These are phyloP conservation scores for Pseudopodoces humilis DNA, from an alignment of 2,113 vertebrate species.

Conservation along the genomic window DNA sequence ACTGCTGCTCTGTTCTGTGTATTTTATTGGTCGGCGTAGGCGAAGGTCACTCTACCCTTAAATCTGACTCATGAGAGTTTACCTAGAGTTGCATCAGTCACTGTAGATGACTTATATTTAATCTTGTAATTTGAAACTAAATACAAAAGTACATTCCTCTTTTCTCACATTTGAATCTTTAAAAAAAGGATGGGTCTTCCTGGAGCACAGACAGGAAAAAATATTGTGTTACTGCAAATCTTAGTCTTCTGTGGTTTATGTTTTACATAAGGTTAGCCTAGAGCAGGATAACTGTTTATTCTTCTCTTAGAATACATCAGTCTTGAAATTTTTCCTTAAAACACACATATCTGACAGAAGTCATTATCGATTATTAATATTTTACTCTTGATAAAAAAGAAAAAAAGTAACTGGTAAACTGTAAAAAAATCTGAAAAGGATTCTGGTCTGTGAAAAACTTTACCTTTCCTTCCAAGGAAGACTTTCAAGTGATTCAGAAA, in stretches of 20 bases:
- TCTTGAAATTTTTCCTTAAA: not conserved
- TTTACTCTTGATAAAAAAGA: not conserved
- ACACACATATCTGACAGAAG: not conserved
- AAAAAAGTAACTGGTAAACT: not conserved
- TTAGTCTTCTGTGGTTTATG: not conserved
- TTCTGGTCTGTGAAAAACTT: not conserved
- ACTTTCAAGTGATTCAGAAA: conserved; percentile 10
- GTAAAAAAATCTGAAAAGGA: rapidly evolving
- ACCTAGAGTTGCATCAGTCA: not conserved
- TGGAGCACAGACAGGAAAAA: not conserved
- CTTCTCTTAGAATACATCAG: not conserved
- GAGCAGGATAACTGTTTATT: not conserved
- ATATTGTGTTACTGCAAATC: not conserved
- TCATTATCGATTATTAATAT: not conserved
- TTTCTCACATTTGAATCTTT: not conserved
- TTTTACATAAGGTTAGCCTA: not conserved
- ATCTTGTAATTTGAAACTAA: not conserved
- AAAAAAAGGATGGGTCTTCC: not conserved
- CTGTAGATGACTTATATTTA: not conserved
- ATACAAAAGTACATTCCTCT: not conserved
- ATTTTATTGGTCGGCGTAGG: not conserved
- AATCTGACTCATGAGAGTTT: not conserved
- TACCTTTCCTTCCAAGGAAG: rapidly evolving
- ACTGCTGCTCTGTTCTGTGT: rapidly evolving
- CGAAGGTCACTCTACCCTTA: not conserved